These are phyloP conservation scores for Lerista edwardsae DNA, from an alignment of 2,797 vertebrate genomes.

Conservation along the genomic window DNA sequence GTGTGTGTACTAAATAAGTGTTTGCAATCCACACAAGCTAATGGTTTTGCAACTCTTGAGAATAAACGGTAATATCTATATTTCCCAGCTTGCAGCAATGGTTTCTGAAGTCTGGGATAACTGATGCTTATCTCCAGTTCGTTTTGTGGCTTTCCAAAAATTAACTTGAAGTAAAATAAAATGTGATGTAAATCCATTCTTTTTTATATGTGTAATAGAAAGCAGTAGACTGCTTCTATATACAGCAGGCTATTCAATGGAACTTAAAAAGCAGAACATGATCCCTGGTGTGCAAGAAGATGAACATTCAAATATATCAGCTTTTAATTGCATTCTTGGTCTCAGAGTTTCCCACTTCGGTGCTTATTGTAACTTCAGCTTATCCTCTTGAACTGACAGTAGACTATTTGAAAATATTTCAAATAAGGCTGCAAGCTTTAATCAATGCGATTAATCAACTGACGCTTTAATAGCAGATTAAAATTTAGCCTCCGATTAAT, in stretches of 20 bases:
- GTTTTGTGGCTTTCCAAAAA: conserved; percentile 73
- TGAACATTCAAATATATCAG: conserved; percentile 35
- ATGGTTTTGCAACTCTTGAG: conserved; percentile 67
- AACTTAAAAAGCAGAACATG: conserved; percentile 46
- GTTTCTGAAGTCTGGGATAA: conserved; percentile 72
- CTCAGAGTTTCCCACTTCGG: conserved; percentile 38
- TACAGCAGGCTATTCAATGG: conserved; percentile 6
- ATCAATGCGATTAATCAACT: conserved; percentile 26
- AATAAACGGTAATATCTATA: conserved; percentile 73
- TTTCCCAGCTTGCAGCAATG: conserved; percentile 70
- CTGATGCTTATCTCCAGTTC: conserved; percentile 74
- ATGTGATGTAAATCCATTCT: conserved; percentile 61
- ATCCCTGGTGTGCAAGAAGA: conserved; percentile 36
- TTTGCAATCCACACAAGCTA: conserved; percentile 65
- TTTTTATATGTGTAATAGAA: conserved; percentile 55
- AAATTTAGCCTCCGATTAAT: conserved; percentile 20
- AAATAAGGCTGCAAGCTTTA: conserved; percentile 32
- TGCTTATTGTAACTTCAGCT: conserved; percentile 44
- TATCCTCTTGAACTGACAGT: conserved; percentile 23
- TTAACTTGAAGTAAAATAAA: conserved; percentile 67
- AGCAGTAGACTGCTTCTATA: conserved; percentile 35
- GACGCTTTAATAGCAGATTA: conserved; percentile 27
- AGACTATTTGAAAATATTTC: conserved; percentile 31
- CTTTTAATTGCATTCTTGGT: conserved; percentile 46
- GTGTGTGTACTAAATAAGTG: conserved; percentile 55